phyloP scores from a whole-genome alignment of 1,140 invertebrate genomes.

The Helicoverpa zea region DNA sequence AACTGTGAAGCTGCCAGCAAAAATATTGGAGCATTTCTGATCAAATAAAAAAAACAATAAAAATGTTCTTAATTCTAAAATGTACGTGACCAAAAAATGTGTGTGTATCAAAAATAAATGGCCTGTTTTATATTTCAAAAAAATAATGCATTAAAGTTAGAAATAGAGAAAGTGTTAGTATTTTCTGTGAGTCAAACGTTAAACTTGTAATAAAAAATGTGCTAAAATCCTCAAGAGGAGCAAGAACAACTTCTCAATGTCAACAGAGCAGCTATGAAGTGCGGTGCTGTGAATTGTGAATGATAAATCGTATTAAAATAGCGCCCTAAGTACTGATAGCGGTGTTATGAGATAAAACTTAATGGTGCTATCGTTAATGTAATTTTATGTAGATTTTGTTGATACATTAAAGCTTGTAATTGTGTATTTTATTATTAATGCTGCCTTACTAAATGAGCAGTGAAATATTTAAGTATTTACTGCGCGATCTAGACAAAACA shows the following conservation, averaged over 20 bases:
- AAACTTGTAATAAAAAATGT: constrained; percentile 15
- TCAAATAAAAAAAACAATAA: neutral
- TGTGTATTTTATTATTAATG: neutral
- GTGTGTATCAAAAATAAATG: neutral
- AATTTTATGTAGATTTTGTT: constrained; percentile 21
- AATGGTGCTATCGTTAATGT: neutral
- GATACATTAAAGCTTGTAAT: constrained; percentile 1
- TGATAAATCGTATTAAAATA: constrained; percentile 30
- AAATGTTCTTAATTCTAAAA: neutral
- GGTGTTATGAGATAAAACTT: constrained; percentile 22
- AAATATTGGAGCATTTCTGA: constrained; percentile 41
- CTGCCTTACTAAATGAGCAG: neutral
- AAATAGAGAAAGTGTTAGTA: constrained; percentile 2
- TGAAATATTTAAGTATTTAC: neutral
- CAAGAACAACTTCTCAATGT: constrained; percentile 41
- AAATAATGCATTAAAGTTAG: neutral
- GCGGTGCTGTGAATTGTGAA: constrained; percentile 43
- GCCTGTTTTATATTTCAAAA: neutral
- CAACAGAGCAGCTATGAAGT: constrained; percentile 35
- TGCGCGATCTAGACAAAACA: neutral
- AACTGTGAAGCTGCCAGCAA: constrained; percentile 44
- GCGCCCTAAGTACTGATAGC: constrained; percentile 23
- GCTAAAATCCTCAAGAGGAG: constrained; percentile 11
- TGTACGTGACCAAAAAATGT: neutral
- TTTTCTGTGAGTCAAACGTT: constrained; percentile 4